Evolutionary conservation across 1,140 invertebrate species (phyloP).

Genomic region (Plectrocnemia conspersa): DNA sequence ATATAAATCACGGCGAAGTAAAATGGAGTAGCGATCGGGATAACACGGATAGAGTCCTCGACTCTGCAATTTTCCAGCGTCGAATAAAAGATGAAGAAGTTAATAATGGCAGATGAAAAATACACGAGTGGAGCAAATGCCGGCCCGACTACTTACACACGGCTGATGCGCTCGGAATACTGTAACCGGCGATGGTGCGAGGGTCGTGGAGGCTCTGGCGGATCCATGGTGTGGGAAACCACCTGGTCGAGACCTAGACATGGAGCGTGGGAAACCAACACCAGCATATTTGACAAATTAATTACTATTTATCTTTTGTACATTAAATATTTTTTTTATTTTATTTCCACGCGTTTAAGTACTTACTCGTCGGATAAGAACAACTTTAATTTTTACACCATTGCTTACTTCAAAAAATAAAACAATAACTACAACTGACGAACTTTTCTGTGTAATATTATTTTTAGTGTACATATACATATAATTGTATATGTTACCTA

Average conservation of each 20-base stretch:
- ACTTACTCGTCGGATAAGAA: no score
- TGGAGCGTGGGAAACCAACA: constrained; percentile 13
- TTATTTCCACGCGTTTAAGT: no score
- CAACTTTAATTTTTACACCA: no score
- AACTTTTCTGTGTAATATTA: no score
- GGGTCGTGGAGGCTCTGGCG: constrained; percentile 1
- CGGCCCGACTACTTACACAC: constrained; percentile 24
- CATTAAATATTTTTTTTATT: no score
- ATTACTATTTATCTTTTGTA: no score
- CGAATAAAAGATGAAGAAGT: constrained; percentile 36
- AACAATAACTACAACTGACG: no score
- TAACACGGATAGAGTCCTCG: constrained; percentile 31
- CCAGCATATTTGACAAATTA: no score
- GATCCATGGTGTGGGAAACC: background rate
- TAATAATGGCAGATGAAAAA: constrained; percentile 34
- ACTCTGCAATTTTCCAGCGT: constrained; percentile 34
- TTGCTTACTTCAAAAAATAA: no score
- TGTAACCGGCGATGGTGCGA: constrained; percentile 7
- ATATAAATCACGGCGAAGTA: no score
- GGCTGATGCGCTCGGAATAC: constrained; percentile 25
- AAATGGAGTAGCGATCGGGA: constrained; percentile 13
- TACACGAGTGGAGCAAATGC: constrained; percentile 26
- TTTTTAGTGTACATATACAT: no score
- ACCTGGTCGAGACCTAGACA: constrained; percentile 12
- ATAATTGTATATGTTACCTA: no score